A percentile compares a stretch with the other conserved stretches of the same genome.
phyloP scores from a whole-genome alignment of 2,797 vertebrate species.

The Clarias pachynema region DNA sequence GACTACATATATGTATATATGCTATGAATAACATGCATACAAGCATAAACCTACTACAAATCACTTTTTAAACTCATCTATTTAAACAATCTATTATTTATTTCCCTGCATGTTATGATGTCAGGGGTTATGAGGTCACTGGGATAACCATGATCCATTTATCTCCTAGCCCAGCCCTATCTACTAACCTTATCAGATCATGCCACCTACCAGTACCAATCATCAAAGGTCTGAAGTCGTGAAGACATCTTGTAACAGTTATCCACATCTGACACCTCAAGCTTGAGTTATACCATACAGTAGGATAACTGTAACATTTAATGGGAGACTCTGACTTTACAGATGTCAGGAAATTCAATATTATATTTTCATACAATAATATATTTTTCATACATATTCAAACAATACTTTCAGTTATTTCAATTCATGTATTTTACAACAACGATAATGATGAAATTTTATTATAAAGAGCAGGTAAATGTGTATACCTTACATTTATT shows the following conservation, averaged over 20 bases:
- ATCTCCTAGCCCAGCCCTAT: constrained; percentile 25
- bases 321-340: not conserved
- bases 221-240: constrained; percentile 9
- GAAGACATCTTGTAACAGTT: not conserved
- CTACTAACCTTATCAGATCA: constrained; percentile 29
- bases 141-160: constrained; percentile 17
- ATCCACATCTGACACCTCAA: not conserved
- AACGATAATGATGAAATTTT: no score
- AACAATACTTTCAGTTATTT: no score
- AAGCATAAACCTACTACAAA: not conserved
- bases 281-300: not conserved
- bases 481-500: not conserved
- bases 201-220: constrained; percentile 15
- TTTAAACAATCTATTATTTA: constrained; percentile 44
- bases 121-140: constrained; percentile 16
- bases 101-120: constrained; percentile 64
- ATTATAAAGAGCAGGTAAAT: not conserved
- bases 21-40: no score
- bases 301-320: not conserved
- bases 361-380: no score
- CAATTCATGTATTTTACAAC: no score
- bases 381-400: no score
- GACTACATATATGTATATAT: no score
- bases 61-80: constrained; percentile 22
- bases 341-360: no score